Evolutionary conservation across 2,888 invertebrate genomes (phyloP).

Genomic region (Caenorhabditis sp.): DNA sequence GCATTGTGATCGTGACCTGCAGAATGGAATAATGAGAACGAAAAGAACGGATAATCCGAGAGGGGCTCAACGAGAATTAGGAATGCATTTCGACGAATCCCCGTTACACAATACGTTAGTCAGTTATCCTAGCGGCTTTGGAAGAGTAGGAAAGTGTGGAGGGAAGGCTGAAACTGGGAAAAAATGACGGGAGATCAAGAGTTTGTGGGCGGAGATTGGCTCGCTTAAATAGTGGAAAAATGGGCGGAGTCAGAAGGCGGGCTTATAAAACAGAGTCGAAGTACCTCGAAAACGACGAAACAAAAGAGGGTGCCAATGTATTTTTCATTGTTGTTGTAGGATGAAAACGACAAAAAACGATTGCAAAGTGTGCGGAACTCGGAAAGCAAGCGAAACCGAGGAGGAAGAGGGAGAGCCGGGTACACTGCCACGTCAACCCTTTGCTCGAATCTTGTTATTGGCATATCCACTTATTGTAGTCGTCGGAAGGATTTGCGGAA

Average conservation of each 20-base stretch:
- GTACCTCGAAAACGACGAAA: neutral
- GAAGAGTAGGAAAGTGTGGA: too few species aligned
- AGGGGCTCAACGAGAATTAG: too few species aligned
- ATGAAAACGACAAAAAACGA: neutral
- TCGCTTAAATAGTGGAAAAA: conserved; percentile 12
- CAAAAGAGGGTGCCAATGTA: neutral
- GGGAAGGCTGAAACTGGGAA: too few species aligned
- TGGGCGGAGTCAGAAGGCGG: conserved; percentile 14
- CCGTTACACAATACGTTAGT: too few species aligned
- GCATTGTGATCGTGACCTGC: conserved; percentile 17
- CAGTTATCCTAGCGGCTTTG: too few species aligned
- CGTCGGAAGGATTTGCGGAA: too few species aligned
- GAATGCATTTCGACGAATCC: too few species aligned
- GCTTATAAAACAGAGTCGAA: neutral
- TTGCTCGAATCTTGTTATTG: neutral
- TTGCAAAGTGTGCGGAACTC: neutral
- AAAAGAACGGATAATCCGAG: neutral
- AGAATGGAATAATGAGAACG: neutral
- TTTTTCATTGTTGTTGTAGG: conserved; percentile 10
- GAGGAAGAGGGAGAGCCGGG: neutral
- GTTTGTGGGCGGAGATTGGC: neutral
- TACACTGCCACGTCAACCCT: too few species aligned
- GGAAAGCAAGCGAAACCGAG: neutral
- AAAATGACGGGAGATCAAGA: neutral
- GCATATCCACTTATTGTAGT: too few species aligned